Conservation (phyloP, 92 coral and sea anemone species). For the Paragorgia papillata region DNA sequence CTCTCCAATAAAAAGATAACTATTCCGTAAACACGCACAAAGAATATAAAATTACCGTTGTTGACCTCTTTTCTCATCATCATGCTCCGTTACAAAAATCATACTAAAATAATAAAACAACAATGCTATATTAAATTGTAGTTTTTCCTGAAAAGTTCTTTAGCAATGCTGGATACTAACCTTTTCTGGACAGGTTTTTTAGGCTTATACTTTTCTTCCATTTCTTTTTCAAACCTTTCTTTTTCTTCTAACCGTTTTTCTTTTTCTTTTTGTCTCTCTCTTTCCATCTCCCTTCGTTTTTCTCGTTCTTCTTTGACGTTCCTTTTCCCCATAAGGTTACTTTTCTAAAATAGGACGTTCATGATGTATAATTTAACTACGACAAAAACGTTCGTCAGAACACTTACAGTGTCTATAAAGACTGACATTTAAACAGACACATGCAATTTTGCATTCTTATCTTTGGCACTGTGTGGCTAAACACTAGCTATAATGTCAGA, state of each 20-base stretch:
- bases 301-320: conserved; percentile 22
- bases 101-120: conserved; percentile 6
- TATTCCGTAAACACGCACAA: too few relatives aligned
- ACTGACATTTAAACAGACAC: too few relatives aligned
- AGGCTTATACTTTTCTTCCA: conserved; percentile 73
- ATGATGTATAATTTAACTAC: too few relatives aligned
- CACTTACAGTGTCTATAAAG: too few relatives aligned
- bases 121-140: neutral
- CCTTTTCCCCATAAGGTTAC: conserved; percentile 26
- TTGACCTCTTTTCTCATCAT: neutral
- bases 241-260: conserved; percentile 48
- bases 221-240: conserved; percentile 56
- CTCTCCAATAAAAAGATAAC: too few relatives aligned
- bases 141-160: neutral
- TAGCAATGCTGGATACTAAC: conserved; percentile 43
- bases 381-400: too few relatives aligned
- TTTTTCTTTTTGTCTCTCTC: conserved; percentile 16
- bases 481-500: too few relatives aligned
- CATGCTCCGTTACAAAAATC: conserved; percentile 30
- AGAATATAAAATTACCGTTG: neutral
- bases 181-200: conserved; percentile 94
- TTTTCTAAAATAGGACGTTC: neutral
- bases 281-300: conserved; percentile 15
- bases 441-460: too few relatives aligned
- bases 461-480: too few relatives aligned